Conservation (phyloP, 2,888 invertebrate genomes). For the Mylabris sibirica region DNA sequence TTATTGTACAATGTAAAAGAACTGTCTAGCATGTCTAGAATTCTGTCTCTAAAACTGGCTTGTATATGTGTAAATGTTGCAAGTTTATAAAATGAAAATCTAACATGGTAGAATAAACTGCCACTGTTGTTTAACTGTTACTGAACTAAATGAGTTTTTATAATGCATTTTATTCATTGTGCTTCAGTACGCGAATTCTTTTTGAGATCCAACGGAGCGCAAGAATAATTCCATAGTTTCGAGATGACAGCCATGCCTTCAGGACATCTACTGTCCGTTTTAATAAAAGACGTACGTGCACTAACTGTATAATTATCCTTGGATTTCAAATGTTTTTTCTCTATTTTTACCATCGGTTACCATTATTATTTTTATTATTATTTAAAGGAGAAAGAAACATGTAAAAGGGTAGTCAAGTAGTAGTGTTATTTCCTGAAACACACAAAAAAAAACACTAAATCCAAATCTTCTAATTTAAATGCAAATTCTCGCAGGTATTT, state of each 20-base stretch:
- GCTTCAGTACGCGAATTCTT: constrained; percentile 51
- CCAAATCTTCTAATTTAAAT: constrained; percentile 31
- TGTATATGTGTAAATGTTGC: too few relatives aligned
- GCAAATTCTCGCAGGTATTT: constrained; percentile 27
- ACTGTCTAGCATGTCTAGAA: constrained; percentile 11
- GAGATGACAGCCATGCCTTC: constrained; percentile 51
- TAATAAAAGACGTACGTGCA: constrained; percentile 52
- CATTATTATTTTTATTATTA: constrained; percentile 25
- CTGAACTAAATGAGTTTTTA: constrained; percentile 48
- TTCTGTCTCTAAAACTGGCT: neutral
- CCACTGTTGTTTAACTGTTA: constrained; percentile 38
- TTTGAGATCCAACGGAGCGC: constrained; percentile 47
- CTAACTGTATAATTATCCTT: constrained; percentile 47
- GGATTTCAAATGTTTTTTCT: constrained; percentile 32
- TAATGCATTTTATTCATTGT: constrained; percentile 48
- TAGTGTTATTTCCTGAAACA: neutral
- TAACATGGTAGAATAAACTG: constrained; percentile 42
- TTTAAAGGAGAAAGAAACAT: constrained; percentile 17
- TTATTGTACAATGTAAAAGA: neutral
- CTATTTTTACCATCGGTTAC: constrained; percentile 8
- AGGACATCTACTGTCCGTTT: constrained; percentile 50
- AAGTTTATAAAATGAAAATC: constrained; percentile 30
- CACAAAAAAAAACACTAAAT: neutral
- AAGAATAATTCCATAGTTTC: constrained; percentile 53
- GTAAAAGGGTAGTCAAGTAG: neutral